Base-by-base conservation (phyloP, 2,797 vertebrate species). In the Labeo calbasu region DNA sequence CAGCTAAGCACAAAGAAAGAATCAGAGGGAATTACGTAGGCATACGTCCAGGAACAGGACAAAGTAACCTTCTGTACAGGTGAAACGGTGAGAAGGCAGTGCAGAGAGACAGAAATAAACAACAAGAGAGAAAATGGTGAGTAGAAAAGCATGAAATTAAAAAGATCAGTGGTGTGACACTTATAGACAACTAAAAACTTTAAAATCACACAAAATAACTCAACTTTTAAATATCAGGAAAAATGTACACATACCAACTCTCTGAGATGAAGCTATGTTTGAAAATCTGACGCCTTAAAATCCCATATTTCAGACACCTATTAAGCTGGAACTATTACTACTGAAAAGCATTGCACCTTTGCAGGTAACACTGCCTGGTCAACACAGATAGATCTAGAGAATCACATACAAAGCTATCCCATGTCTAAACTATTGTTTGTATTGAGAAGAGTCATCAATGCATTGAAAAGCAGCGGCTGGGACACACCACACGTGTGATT, bases 1-100 rank as follows among this genome's bases (percentile, higher is more conserved):
- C 23, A 63, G 70, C 82, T 87, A 88, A 76, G 1, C 43, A 90
- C 50, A 46, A 50, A 88, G 59, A 57, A n/a, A 89, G 73, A 82
- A 77, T 55, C 83, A 88, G 85, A 87, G 77, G 70, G 75, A 85
- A 84, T 93, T 94, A 94, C 91, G 21, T 89, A 88, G 84, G 84
- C 80, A 23, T 87, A 75, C 28, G 87, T 91, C 91, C 93, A 92
- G 85, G 85, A 90, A 89, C 84, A 92, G 3, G 89, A 93, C 91
- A 92, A 93, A 43, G 91, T 90, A 88, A 93, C 90, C 83, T 79
- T 93, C 92, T 93, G 91, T 82, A 75, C 91, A 84, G 11, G 59
- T 88, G 85, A 48, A 76, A 81, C 21, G 28, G 70, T 61, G 28
- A 46, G 23, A 53, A 83, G 11, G 79, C 53, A 23, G 63, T 9